Conservation (phyloP, 1,140 invertebrate species). For the Berghia stephanieae region DNA sequence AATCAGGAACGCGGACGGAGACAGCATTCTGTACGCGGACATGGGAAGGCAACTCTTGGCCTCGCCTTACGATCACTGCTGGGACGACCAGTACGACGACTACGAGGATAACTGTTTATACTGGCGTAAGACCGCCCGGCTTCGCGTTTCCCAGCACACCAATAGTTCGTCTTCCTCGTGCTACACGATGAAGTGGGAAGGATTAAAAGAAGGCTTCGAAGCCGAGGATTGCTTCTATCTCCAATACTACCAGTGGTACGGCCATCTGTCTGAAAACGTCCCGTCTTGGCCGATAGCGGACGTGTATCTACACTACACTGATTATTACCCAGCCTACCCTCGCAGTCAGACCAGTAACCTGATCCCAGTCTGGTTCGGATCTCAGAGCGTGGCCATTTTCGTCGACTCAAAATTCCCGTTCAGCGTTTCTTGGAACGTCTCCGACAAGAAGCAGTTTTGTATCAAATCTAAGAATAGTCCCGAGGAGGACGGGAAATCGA, state of each 20-base stretch:
- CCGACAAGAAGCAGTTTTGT: constrained; percentile 41
- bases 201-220: constrained; percentile 23
- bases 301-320: constrained; percentile 21
- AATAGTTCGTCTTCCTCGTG: constrained; percentile 31
- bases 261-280: constrained; percentile 29
- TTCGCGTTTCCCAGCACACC: constrained; percentile 31
- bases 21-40: constrained; percentile 41
- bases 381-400: constrained; percentile 37
- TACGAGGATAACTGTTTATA: constrained; percentile 37
- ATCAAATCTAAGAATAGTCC: constrained; percentile 29
- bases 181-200: constrained; percentile 39
- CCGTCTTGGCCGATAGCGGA: constrained; percentile 36
- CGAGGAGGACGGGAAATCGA: background rate
- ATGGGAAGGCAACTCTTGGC: constrained; percentile 38
- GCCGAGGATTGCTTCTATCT: constrained; percentile 45
- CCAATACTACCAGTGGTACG: constrained; percentile 41
- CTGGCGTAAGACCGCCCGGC: constrained; percentile 38
- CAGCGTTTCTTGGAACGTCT: constrained; percentile 34
- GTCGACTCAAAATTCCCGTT: constrained; percentile 38
- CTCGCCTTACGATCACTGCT: constrained; percentile 38
- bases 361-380: constrained; percentile 39
- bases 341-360: constrained; percentile 31
- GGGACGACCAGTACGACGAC: constrained; percentile 11
- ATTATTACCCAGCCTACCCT: constrained; percentile 39
- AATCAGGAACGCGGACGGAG: constrained; percentile 34